These are phyloP conservation scores for Noturus placidus DNA, from an alignment of 2,113 vertebrate species.

Conservation along the genomic window DNA sequence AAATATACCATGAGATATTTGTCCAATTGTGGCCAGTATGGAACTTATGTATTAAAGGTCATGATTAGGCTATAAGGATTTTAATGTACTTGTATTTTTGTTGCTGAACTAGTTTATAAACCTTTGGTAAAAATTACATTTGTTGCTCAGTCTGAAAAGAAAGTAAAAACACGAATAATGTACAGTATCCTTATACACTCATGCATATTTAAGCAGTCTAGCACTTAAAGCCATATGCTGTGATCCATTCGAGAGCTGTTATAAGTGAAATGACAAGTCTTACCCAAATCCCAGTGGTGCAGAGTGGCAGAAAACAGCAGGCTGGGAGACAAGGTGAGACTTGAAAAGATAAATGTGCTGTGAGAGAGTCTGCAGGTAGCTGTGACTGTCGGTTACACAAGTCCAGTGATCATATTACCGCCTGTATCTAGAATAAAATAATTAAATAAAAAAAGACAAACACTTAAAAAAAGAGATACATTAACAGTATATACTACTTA, in stretches of 20 bases:
- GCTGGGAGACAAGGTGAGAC: constrained; percentile 48
- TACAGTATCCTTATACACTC: neutral
- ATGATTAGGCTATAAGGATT: neutral
- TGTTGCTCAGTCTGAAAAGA: neutral
- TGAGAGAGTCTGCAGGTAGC: constrained; percentile 37
- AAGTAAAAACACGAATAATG: neutral
- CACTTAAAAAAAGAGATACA: neutral
- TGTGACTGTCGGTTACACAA: constrained; percentile 33
- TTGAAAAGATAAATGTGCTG: constrained; percentile 45
- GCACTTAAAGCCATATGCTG: constrained; percentile 20
- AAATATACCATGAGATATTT: neutral
- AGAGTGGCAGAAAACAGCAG: constrained; percentile 51
- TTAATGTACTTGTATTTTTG: neutral
- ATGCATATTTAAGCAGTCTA: constrained; percentile 11
- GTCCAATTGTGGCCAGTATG: neutral
- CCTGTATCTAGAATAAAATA: constrained; percentile 19
- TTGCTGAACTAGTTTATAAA: neutral
- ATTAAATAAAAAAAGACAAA: neutral
- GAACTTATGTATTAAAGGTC: neutral
- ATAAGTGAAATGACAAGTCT: constrained; percentile 34
- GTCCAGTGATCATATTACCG: constrained; percentile 48
- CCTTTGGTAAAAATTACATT: neutral
- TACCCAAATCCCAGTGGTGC: constrained; percentile 28
- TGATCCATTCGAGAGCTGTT: constrained; percentile 10
- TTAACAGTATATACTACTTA: constrained; percentile 8